Evolutionary conservation across 2,888 invertebrate species (phyloP).

Genomic region (Rhabditoides inermis): DNA sequence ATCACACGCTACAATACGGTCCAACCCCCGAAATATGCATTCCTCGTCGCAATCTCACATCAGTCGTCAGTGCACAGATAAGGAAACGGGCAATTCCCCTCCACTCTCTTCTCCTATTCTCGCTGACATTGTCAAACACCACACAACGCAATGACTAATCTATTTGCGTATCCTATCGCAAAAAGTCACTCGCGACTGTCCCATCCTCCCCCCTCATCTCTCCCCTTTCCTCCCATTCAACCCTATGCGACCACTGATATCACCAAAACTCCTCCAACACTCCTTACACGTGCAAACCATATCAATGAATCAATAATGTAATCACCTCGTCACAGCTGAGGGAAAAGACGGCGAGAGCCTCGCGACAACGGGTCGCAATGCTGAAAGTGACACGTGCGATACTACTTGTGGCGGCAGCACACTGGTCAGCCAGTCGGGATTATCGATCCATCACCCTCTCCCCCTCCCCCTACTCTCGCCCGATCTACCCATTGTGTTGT

Average conservation of each 20-base stretch:
- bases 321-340: conserved; percentile 47
- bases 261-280: neutral
- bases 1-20: no score
- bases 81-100: no score
- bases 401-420: no score
- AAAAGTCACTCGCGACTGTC: neutral
- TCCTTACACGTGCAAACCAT: neutral
- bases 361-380: conserved; percentile 43
- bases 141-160: no score
- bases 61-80: no score
- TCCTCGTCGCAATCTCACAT: no score
- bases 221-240: neutral
- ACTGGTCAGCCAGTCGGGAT: no score
- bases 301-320: neutral
- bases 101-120: no score
- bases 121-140: no score
- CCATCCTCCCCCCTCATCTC: neutral
- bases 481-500: neutral
- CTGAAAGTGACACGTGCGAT: conserved; percentile 40
- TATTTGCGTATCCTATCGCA: neutral
- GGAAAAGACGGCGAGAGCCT: conserved; percentile 43
- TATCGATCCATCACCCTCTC: neutral
- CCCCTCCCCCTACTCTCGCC: neutral
- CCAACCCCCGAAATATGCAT: no score
- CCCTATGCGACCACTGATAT: neutral